Evolutionary conservation across 2,888 invertebrate genomes (phyloP).

Genomic region (Malthinus seriepunctatus): DNA sequence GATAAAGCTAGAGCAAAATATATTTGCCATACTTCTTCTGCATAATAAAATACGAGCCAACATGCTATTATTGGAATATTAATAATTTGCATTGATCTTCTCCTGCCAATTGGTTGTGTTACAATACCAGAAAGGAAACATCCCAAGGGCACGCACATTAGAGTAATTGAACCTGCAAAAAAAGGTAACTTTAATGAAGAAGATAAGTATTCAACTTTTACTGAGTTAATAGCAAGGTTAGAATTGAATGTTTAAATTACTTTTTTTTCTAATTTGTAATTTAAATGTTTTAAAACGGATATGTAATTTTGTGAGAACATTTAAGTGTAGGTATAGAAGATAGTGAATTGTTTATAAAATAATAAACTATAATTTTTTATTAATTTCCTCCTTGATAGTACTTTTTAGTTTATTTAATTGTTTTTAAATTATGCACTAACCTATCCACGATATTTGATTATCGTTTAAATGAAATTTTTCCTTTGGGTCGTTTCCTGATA

Average conservation of each 20-base stretch:
- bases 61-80: constrained; percentile 75
- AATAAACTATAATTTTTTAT: neutral
- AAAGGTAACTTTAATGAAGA: neutral
- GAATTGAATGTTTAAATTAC: neutral
- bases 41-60: constrained; percentile 74
- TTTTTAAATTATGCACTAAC: constrained; percentile 54
- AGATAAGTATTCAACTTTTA: neutral
- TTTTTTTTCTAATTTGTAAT: neutral
- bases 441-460: constrained; percentile 75
- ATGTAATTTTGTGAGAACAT: too few relatives aligned
- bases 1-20: constrained; percentile 73
- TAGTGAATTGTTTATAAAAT: neutral
- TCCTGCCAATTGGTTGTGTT: constrained; percentile 73
- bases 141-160: constrained; percentile 79
- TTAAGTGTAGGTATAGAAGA: too few relatives aligned
- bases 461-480: constrained; percentile 59
- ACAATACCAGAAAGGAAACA: constrained; percentile 74
- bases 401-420: neutral
- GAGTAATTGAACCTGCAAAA: constrained; percentile 73
- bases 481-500: constrained; percentile 56
- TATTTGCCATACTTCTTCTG: constrained; percentile 64
- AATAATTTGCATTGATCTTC: constrained; percentile 74
- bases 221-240: neutral
- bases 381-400: neutral
- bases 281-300: neutral